Base-by-base conservation (phyloP, 2,888 invertebrate species). In the Polylopha cassiicola region DNA sequence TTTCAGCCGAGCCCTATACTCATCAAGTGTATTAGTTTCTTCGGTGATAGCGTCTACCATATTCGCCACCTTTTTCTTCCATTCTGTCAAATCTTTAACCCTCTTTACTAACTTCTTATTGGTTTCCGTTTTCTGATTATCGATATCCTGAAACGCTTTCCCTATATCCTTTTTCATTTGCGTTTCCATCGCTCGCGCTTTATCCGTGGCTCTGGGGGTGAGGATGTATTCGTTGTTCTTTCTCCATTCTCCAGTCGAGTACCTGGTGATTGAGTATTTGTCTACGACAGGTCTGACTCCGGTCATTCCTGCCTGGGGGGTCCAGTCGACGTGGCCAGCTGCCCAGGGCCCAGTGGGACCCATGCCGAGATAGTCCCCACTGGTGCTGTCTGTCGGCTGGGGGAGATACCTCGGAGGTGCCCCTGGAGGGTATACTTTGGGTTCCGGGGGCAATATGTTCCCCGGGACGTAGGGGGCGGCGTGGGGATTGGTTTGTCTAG, bases 221-320 rank as follows among this genome's bases (percentile, higher is more conserved):
- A 90, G 65, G 1, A 84, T 76, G 26, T 86, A 82, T 37, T 78
- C 65, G 51, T 90, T 90, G 44, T 87, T 82, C 15, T 82, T 72
- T 17, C 92, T 86, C 94, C 94, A 94, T 65, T 93, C 91, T 2
- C 89, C 89, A 2, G 90, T 89, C 42, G 91, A 92, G 55, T 88
- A 92, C 48, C 90, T 85, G 0, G 93, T 91, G 27, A 93, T 90
- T 1, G 93, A 92, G 63, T 93, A 93, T 53, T 91, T 91, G 71
- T 93, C 92, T 1, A 91, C 92, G 0, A 93, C 90, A 0, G 93
- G 93, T 42, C 93, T 77, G 0, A 92, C 89, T 3, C 93, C 93
- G 0, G 92, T 92, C 18, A 90, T 81, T 0, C 92, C 93, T 0
- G 89, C 89, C 56, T 89, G 78, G 0, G 93, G 92, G 8, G 90